A percentile compares a stretch with the other conserved stretches of the same genome.
These are phyloP conservation scores for Leptinotarsa undecemlineata DNA, from an alignment of 1,140 invertebrate species.

Conservation along the genomic window DNA sequence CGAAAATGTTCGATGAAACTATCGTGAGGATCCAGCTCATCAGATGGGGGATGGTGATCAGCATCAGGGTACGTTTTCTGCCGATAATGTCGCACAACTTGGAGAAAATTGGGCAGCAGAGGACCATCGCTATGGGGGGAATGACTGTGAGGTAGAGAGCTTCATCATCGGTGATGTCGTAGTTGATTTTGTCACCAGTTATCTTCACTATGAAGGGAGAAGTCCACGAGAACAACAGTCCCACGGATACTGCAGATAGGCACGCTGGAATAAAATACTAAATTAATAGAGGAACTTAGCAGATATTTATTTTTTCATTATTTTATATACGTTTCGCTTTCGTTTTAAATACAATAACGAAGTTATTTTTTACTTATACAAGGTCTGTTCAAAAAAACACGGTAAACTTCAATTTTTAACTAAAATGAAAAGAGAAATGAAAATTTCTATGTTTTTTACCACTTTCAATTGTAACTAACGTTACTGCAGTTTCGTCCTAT, in stretches of 20 bases:
- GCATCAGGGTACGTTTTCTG: conserved; percentile 36
- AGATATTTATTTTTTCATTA: too few species aligned
- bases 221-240: conserved; percentile 30
- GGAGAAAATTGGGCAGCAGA: conserved; percentile 30
- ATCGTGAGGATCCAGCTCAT: conserved; percentile 36
- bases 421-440: too few species aligned
- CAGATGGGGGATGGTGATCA: conserved; percentile 36
- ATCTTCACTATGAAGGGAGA: conserved; percentile 34
- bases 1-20: conserved; percentile 31
- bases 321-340: too few species aligned
- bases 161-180: conserved; percentile 30
- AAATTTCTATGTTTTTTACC: too few species aligned
- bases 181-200: conserved; percentile 29
- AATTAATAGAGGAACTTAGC: background rate
- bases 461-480: too few species aligned
- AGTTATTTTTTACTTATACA: too few species aligned
- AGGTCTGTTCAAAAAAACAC: too few species aligned
- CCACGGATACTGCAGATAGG: conserved; percentile 13
- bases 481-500: too few species aligned
- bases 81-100: conserved; percentile 38
- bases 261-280: conserved; percentile 2
- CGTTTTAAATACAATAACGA: too few species aligned
- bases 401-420: too few species aligned
- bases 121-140: conserved; percentile 21
- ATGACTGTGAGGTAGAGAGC: conserved; percentile 23